Evolutionary conservation across 2,888 invertebrate species (phyloP).

Genomic region (Serrognathus titanus): DNA sequence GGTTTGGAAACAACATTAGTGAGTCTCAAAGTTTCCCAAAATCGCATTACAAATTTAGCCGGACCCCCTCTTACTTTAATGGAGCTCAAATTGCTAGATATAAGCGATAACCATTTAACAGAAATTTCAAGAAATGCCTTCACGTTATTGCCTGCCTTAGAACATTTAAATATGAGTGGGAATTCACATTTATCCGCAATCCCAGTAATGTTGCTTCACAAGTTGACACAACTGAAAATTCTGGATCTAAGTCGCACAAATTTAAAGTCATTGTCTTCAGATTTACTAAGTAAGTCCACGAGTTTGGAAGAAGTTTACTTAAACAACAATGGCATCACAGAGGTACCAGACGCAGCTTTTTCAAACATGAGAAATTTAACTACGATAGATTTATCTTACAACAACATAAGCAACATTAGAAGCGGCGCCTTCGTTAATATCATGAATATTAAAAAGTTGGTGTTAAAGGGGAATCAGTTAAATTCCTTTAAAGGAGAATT

Average conservation of each 20-base stretch:
- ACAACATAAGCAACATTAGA: constrained; percentile 72
- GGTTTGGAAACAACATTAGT: constrained; percentile 73
- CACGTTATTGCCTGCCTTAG: constrained; percentile 61
- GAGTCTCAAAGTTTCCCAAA: constrained; percentile 70
- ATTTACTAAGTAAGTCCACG: constrained; percentile 65
- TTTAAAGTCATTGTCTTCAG: constrained; percentile 68
- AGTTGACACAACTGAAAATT: constrained; percentile 63
- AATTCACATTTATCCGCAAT: constrained; percentile 67
- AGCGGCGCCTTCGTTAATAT: constrained; percentile 75
- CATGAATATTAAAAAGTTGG: constrained; percentile 68
- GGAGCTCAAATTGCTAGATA: constrained; percentile 66
- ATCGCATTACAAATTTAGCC: constrained; percentile 66
- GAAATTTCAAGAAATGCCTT: constrained; percentile 69
- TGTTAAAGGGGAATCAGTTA: constrained; percentile 72
- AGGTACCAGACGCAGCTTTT: constrained; percentile 75
- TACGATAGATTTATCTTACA: constrained; percentile 72
- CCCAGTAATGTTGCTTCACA: constrained; percentile 66
- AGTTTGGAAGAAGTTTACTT: constrained; percentile 67
- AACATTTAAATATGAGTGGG: constrained; percentile 71
- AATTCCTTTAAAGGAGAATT: constrained; percentile 80
- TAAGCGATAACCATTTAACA: constrained; percentile 75
- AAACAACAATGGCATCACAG: constrained; percentile 69
- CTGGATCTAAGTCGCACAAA: constrained; percentile 74
- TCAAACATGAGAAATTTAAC: constrained; percentile 72
- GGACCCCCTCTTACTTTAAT: constrained; percentile 62